Evolutionary conservation across 2,888 invertebrate species (phyloP).

Genomic region (Pedicia rivosa): DNA sequence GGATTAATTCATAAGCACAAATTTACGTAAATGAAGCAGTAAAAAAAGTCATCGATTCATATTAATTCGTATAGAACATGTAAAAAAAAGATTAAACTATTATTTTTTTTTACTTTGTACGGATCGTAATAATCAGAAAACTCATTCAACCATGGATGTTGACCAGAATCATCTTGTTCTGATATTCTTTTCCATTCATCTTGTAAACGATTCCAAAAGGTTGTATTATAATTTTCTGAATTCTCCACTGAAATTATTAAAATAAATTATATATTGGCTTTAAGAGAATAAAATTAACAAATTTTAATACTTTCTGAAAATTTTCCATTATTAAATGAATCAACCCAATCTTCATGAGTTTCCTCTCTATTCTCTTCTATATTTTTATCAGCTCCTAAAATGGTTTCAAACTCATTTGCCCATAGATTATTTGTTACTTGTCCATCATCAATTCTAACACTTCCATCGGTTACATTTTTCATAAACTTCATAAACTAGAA

Average conservation of each 20-base stretch:
- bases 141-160: conserved; percentile 58
- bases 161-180: conserved; percentile 33
- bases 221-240: conserved; percentile 42
- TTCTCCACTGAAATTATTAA: conserved; percentile 32
- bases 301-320: conserved; percentile 35
- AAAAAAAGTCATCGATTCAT: too few species aligned
- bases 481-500: conserved; percentile 81
- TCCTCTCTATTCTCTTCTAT: not conserved
- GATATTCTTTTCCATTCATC: conserved; percentile 69
- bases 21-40: too few species aligned
- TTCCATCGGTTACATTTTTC: conserved; percentile 55
- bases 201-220: conserved; percentile 47
- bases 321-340: conserved; percentile 38
- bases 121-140: conserved; percentile 44
- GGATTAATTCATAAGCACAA: too few species aligned
- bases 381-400: conserved; percentile 15
- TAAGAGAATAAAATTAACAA: too few species aligned
- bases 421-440: conserved; percentile 12
- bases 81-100: conserved; percentile 22
- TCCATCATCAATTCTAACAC: conserved; percentile 37
- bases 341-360: conserved; percentile 23
- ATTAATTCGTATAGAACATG: too few species aligned
- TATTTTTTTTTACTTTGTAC: too few species aligned
- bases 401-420: conserved; percentile 3
- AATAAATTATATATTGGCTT: too few species aligned